These are phyloP conservation scores for Netelia melanura DNA, from an alignment of 2,888 invertebrate species.

Conservation along the genomic window DNA sequence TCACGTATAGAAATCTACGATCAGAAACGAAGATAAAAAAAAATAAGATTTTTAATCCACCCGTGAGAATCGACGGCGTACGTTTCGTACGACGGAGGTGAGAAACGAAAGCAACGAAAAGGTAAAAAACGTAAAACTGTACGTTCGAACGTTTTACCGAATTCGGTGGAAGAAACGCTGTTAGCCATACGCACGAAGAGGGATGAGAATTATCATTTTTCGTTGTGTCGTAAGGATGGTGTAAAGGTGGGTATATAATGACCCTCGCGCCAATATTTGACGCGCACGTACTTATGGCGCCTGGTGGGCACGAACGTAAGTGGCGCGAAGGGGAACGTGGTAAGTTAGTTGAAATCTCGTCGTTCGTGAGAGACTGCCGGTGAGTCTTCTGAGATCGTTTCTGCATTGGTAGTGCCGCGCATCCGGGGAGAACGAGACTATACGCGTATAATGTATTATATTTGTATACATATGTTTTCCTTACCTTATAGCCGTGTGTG, in stretches of 20 bases:
- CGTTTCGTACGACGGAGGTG: background rate
- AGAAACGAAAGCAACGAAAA: background rate
- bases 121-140: background rate
- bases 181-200: slow-evolving; percentile 31
- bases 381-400: slow-evolving; percentile 38
- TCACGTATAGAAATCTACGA: no score
- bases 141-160: background rate
- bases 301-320: slow-evolving; percentile 7
- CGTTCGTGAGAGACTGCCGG: slow-evolving; percentile 43
- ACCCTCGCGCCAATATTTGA: slow-evolving; percentile 36
- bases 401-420: slow-evolving; percentile 16
- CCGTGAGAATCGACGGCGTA: background rate
- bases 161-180: background rate
- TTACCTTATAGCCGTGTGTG: slow-evolving; percentile 5
- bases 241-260: slow-evolving; percentile 24
- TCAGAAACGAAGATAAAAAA: background rate
- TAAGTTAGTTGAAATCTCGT: slow-evolving; percentile 43
- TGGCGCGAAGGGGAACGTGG: slow-evolving; percentile 5
- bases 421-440: slow-evolving; percentile 31
- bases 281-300: slow-evolving; percentile 44
- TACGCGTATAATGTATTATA: slow-evolving; percentile 31
- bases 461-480: slow-evolving; percentile 10
- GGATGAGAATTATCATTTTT: slow-evolving; percentile 17
- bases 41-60: background rate
- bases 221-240: background rate